phyloP scores from a whole-genome alignment of 1,140 invertebrate genomes.

The Andricus grossulariae region DNA sequence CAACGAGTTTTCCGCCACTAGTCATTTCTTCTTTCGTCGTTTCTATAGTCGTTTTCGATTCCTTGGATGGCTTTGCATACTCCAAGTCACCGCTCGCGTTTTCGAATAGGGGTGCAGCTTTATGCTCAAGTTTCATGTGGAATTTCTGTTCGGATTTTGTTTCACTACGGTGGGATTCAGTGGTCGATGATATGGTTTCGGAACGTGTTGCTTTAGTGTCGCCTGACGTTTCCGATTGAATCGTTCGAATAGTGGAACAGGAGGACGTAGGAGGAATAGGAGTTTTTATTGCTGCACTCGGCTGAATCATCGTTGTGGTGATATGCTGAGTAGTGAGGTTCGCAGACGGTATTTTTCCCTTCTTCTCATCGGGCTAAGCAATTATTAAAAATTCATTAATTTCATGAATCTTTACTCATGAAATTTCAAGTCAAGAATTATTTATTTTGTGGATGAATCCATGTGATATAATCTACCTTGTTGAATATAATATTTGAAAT shows the following conservation, averaged over 20 bases:
- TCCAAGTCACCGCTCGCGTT: slow-evolving; percentile 39
- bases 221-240: slow-evolving; percentile 52
- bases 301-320: slow-evolving; percentile 68
- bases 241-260: slow-evolving; percentile 62
- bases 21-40: slow-evolving; percentile 53
- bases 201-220: slow-evolving; percentile 63
- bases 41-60: slow-evolving; percentile 58
- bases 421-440: not conserved
- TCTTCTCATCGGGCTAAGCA: slow-evolving; percentile 65
- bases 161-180: slow-evolving; percentile 70
- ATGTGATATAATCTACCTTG: not conserved
- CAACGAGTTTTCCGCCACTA: slow-evolving; percentile 41
- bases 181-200: slow-evolving; percentile 70
- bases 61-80: slow-evolving; percentile 48
- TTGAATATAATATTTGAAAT: not conserved
- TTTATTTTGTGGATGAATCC: not conserved
- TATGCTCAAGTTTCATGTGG: slow-evolving; percentile 74
- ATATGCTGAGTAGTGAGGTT: slow-evolving; percentile 66
- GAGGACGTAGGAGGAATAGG: slow-evolving; percentile 57
- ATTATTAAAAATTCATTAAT: slow-evolving; percentile 40
- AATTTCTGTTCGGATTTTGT: slow-evolving; percentile 74
- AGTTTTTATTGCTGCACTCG: slow-evolving; percentile 64
- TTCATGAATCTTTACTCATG: slow-evolving; percentile 25
- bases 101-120: slow-evolving; percentile 64
- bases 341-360: slow-evolving; percentile 64